Evolutionary conservation across 2,888 invertebrate genomes (phyloP), one percentile per base, ranked within the genome.

Genomic region (Sarcophaga variegata): DNA sequence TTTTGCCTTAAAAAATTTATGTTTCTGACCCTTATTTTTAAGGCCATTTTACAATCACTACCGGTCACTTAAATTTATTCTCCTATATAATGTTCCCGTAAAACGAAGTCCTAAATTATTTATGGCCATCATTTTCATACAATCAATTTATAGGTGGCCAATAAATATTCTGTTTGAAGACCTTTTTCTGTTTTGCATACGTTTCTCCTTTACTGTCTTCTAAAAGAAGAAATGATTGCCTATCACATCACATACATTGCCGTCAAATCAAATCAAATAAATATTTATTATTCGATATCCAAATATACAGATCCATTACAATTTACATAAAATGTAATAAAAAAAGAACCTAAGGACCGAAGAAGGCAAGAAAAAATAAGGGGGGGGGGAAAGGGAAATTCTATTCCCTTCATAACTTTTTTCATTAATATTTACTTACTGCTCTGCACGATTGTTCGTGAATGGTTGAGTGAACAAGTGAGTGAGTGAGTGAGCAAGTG

Each of bases 321-420:
- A 83, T 83, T 86, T 75, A 47, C 79, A 83, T 81, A 76, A 80
- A 76, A 83, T 80, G 49, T 80, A 66, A 66, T 83, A 83, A 71
- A 14, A 14, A 83, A 60, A 47, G 77, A 67, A 67, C n/a, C 72
- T n/a, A 27, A n/a, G 22, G 37, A 62, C 4, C 1, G 54, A 63
- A 49, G 27, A n/a, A 5, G 27, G n/a, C 5, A 59, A 17, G 37
- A 47, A 45, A 45, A 25, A 63, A 59, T 20, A 14, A 49, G 37
- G 64, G 45, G 4, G 45, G 4, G 4, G 20, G 54, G 45, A 45
- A 76, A 76, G 17, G 12, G 17, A 17, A 14, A 54, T 4, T 54
- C 54, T 54, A 14, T 54, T 54, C 54, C 66, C 71, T 76, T 81
- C 75, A 76, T 80, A 84, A 79, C 54, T 84, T 71, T 80, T 37